Base-by-base conservation (phyloP, 1,140 invertebrate genomes). In the Mamestra configurata region DNA sequence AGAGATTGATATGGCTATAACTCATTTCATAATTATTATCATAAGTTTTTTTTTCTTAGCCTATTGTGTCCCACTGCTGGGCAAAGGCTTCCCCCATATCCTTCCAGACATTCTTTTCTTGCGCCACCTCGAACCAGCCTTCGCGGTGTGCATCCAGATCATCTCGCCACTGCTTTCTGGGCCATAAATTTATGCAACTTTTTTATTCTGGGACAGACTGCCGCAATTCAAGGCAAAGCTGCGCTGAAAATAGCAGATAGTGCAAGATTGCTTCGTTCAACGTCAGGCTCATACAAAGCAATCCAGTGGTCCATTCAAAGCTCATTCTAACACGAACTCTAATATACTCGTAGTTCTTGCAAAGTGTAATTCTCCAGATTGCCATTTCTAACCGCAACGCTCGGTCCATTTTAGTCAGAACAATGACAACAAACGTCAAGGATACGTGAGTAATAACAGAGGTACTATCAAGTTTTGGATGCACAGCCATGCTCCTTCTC, bases 391-490 rank as follows among this genome's bases (percentile, higher is more conserved):
- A 77, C 61, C 66, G 51, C 73, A 70, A 57, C 18, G 31, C 5
- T 18, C 49, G 61, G 35, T 22, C 76, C 76, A 82, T 82, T 79
- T 75, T 79, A 79, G 80, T 73, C 70, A 10, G 46, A 78, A 82
- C 77, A 79, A 82, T 80, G 81, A 82, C 78, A 79, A 77, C 55
- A 80, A 59, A 68, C 79, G 79, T 81, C 82, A 83, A 79, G 82
- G 82, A 76, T 72, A 79, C 77, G 53, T 79, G 64, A 80, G 70
- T 76, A 64, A 79, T 64, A 61, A 64, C 40, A 18, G 22, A 61
- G 7, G 49, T 73, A 53, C 64, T 61, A 68, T 18, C 49, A 61
- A 64, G 53, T 53, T 79, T 79, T 73, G 73, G 72, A 80, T 82
- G 79, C 40, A 72, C 59, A 64, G 20, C 73, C 66, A 61, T 64